Evolutionary conservation across 1,140 invertebrate species (phyloP).

Genomic region (Plutomurus gul): DNA sequence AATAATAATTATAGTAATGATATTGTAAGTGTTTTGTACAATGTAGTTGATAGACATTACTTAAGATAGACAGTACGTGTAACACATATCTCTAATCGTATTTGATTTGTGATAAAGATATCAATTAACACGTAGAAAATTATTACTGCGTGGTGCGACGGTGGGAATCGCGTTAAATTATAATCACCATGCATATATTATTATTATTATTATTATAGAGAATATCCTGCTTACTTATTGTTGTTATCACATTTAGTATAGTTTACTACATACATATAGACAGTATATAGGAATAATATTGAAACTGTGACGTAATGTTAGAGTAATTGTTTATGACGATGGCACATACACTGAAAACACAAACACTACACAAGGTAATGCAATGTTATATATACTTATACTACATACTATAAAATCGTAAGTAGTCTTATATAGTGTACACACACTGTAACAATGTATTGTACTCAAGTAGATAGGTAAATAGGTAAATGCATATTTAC

Average conservation of each 20-base stretch:
- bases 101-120: slow-evolving; percentile 13
- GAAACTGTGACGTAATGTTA: background rate
- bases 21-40: background rate
- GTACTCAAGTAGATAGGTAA: too few species aligned
- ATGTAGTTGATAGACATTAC: background rate
- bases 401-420: background rate
- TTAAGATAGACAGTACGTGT: background rate
- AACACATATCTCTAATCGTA: slow-evolving; percentile 12
- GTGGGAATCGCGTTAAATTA: background rate
- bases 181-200: background rate
- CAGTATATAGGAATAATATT: too few species aligned
- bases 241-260: too few species aligned
- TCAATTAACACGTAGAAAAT: background rate
- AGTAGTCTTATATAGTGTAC: background rate
- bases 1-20: background rate
- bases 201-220: background rate
- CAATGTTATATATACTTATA: slow-evolving; percentile 1
- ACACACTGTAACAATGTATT: background rate
- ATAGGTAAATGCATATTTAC: too few species aligned
- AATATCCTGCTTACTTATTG: too few species aligned
- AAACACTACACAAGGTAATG: slow-evolving; percentile 24
- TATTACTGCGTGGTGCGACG: too few species aligned
- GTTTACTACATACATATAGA: too few species aligned
- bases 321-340: background rate
- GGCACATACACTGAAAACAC: slow-evolving; percentile 1